A percentile compares a stretch with the other conserved stretches of the same genome.
Conservation (phyloP, 2,113 vertebrate species). For the Prionailurus bengalensis region DNA sequence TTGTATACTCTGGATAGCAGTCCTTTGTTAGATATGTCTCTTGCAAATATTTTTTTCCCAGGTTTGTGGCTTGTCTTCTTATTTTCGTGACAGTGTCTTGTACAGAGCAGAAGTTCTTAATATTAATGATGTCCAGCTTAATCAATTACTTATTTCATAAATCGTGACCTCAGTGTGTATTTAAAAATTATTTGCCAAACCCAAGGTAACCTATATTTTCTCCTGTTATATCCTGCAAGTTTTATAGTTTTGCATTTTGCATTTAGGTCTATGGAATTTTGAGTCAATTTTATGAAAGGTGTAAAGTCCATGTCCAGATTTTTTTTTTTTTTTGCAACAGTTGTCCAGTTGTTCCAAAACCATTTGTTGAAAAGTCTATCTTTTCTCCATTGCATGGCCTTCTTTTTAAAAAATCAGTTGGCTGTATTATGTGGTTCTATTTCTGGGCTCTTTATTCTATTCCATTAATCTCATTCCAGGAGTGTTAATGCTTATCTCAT, state of each 20-base stretch:
- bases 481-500: background rate
- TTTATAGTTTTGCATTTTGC: background rate
- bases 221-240: background rate
- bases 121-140: background rate
- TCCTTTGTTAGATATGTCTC: background rate
- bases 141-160: background rate
- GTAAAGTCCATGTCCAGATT: background rate
- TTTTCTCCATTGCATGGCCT: background rate
- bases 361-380: background rate
- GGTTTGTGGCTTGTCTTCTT: background rate
- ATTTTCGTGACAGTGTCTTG: background rate
- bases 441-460: background rate
- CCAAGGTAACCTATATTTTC: background rate
- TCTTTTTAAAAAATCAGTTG: background rate
- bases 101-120: background rate
- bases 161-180: background rate
- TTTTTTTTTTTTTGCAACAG: background rate
- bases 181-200: background rate
- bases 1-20: background rate
- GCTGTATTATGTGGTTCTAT: background rate
- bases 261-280: background rate
- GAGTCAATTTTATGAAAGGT: background rate
- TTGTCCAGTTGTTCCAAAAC: background rate
- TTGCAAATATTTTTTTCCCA: background rate
- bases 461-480: background rate